phyloP scores from a whole-genome alignment of 2,888 invertebrate species.

The Adineta ricciae region DNA sequence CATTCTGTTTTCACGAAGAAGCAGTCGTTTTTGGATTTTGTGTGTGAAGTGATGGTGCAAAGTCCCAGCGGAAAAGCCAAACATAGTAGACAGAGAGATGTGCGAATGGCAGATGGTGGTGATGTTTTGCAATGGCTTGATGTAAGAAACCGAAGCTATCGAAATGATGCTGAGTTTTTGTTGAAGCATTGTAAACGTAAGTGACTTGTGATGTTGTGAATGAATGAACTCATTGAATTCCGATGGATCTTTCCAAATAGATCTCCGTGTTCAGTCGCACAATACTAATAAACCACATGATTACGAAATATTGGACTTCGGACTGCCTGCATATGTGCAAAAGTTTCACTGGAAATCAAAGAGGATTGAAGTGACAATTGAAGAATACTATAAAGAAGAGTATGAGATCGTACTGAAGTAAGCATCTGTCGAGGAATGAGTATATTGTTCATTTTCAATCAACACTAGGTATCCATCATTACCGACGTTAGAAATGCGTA shows the following conservation, averaged over 20 bases:
- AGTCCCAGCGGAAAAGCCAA: background rate
- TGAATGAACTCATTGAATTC: no score
- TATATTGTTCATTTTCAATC: background rate
- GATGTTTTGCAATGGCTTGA: background rate
- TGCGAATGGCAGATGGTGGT: background rate
- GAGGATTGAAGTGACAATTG: background rate
- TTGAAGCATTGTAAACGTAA: background rate
- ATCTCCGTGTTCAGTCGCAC: background rate
- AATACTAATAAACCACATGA: background rate
- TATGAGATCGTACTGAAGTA: background rate
- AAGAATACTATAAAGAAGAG: background rate
- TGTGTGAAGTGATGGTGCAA: background rate
- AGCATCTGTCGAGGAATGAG: background rate
- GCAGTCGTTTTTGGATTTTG: background rate
- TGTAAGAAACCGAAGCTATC: background rate
- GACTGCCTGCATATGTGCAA: background rate
- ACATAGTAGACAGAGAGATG: background rate
- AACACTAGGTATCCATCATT: background rate
- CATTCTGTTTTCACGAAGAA: background rate
- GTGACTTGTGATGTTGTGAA: background rate
- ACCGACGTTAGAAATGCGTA: slow-evolving; percentile 16
- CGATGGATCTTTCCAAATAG: background rate
- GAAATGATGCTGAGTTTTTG: background rate
- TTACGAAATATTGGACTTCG: background rate
- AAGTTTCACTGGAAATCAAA: background rate